phyloP scores from a whole-genome alignment of 1,140 invertebrate species.

The Drosophila nikananu region DNA sequence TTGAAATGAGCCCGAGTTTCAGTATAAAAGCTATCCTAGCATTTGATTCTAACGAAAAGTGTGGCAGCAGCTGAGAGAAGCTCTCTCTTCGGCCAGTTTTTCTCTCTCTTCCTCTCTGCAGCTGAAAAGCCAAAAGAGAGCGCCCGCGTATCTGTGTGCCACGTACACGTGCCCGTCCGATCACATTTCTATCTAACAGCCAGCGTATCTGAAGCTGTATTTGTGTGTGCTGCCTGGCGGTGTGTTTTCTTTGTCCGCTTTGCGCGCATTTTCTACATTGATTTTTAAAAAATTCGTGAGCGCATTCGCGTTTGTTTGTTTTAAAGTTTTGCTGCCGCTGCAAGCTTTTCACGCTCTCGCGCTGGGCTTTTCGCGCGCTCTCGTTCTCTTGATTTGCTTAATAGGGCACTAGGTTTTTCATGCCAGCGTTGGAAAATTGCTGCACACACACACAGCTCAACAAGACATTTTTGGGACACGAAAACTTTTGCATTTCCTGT shows the following conservation, averaged over 20 bases:
- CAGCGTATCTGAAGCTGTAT: slow-evolving; percentile 16
- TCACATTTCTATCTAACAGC: slow-evolving; percentile 52
- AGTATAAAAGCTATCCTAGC: slow-evolving; percentile 1
- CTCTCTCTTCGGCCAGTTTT: slow-evolving; percentile 13
- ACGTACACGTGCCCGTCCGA: slow-evolving; percentile 63
- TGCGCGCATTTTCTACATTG: slow-evolving; percentile 63
- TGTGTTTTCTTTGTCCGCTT: slow-evolving; percentile 48
- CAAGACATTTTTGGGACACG: slow-evolving; percentile 65
- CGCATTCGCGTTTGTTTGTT: slow-evolving; percentile 24
- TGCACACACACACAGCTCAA: slow-evolving; percentile 43
- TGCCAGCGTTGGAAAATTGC: slow-evolving; percentile 74
- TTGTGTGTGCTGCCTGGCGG: neutral
- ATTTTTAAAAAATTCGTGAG: slow-evolving; percentile 53
- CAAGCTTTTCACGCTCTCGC: slow-evolving; percentile 33
- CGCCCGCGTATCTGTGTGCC: slow-evolving; percentile 52
- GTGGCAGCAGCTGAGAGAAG: slow-evolving; percentile 43
- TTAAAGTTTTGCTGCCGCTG: slow-evolving; percentile 20
- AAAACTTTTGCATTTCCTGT: slow-evolving; percentile 76
- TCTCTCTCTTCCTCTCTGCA: neutral
- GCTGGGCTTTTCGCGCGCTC: slow-evolving; percentile 22
- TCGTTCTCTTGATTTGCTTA: slow-evolving; percentile 52
- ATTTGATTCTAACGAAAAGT: slow-evolving; percentile 52
- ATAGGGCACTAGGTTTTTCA: slow-evolving; percentile 84
- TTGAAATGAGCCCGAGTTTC: slow-evolving; percentile 15
- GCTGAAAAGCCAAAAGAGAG: neutral